Conservation (phyloP, 2,113 vertebrate species). For the Crocuta crocuta region DNA sequence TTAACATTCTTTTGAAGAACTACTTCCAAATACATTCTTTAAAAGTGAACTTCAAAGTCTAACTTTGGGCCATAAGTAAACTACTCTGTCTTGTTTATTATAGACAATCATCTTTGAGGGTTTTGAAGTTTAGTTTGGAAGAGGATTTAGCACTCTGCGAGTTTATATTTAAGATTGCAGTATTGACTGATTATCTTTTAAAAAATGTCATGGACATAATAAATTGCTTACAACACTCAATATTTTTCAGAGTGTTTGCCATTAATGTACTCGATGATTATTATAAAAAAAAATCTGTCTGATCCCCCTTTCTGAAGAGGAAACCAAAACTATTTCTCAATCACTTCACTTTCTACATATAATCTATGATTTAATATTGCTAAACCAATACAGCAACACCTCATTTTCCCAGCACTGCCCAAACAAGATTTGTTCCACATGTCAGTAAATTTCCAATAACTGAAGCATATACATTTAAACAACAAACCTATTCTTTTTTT, state of each 20-base stretch:
- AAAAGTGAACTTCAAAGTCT: slow-evolving; percentile 59
- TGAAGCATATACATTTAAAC: neutral
- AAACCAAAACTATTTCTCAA: slow-evolving; percentile 16
- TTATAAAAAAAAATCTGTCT: slow-evolving; percentile 14
- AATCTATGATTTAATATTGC: neutral
- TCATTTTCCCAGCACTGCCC: neutral
- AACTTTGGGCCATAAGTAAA: neutral
- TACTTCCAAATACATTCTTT: slow-evolving; percentile 50
- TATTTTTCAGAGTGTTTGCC: slow-evolving; percentile 31
- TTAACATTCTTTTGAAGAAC: slow-evolving; percentile 59
- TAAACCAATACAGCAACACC: neutral
- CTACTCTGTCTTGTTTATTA: slow-evolving; percentile 44
- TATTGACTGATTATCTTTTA: neutral
- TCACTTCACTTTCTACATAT: neutral
- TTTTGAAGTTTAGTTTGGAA: slow-evolving; percentile 54
- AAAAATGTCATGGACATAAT: neutral
- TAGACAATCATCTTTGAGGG: neutral
- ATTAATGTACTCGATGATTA: neutral
- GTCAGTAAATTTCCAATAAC: neutral
- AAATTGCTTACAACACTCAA: neutral
- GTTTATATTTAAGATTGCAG: neutral
- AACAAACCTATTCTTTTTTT: neutral
- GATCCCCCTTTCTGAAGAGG: neutral
- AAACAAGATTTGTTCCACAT: neutral
- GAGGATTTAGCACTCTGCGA: slow-evolving; percentile 57